These are phyloP conservation scores for Norana najaformis DNA, from an alignment of 2,888 invertebrate genomes.

Conservation along the genomic window DNA sequence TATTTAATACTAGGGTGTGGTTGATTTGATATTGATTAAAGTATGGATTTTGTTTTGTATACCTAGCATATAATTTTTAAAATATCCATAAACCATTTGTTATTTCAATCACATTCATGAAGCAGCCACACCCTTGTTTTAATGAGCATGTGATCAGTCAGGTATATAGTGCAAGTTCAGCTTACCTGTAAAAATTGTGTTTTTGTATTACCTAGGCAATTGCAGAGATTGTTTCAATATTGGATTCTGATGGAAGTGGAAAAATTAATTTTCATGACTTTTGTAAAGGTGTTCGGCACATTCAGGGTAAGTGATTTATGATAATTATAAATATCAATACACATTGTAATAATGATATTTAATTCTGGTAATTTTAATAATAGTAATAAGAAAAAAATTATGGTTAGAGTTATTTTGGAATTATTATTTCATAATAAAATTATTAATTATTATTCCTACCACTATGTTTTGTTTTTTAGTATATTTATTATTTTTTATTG, in stretches of 20 bases:
- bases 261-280: conserved; percentile 66
- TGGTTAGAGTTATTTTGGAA: too few relatives aligned
- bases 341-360: neutral
- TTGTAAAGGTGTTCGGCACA: conserved; percentile 61
- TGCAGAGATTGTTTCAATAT: conserved; percentile 64
- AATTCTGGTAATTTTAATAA: neutral
- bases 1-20: neutral
- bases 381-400: too few relatives aligned
- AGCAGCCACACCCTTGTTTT: neutral
- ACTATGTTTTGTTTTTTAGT: too few relatives aligned
- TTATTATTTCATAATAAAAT: too few relatives aligned
- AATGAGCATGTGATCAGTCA: neutral
- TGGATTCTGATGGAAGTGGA: conserved; percentile 68
- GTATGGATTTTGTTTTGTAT: neutral
- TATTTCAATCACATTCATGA: neutral
- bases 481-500: too few relatives aligned
- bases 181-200: too few relatives aligned
- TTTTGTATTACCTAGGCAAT: conserved; percentile 61
- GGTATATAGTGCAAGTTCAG: neutral
- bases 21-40: neutral
- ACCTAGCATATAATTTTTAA: neutral
- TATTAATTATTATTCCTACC: too few relatives aligned
- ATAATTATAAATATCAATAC: neutral
- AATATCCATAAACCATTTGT: neutral
- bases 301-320: neutral